These are phyloP conservation scores for Porites evermanni DNA, from an alignment of 92 coral and sea anemone genomes.

Conservation along the genomic window DNA sequence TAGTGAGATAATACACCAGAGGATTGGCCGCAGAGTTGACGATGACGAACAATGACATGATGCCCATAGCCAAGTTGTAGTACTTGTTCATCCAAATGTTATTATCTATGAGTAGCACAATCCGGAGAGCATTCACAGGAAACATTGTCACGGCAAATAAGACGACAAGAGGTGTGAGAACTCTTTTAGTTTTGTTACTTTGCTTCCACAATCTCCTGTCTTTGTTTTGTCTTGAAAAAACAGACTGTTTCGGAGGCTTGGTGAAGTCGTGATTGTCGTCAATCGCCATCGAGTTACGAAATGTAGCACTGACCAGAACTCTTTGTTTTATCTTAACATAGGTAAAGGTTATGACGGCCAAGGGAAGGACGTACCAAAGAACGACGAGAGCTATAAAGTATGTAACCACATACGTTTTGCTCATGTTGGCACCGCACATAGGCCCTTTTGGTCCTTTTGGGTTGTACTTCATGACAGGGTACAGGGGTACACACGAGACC, in stretches of 20 bases:
- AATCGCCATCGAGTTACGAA: conserved; percentile 70
- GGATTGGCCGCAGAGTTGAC: conserved; percentile 80
- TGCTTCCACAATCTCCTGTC: conserved; percentile 58
- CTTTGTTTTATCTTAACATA: conserved; percentile 69
- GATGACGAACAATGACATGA: conserved; percentile 63
- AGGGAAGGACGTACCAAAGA: conserved; percentile 75
- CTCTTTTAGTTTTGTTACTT: conserved; percentile 71
- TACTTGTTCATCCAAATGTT: conserved; percentile 27
- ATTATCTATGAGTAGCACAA: conserved; percentile 26
- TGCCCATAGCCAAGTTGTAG: conserved; percentile 49
- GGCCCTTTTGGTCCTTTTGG: not conserved
- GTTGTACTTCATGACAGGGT: conserved; percentile 52
- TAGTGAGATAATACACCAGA: conserved; percentile 71
- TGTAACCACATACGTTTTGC: conserved; percentile 12
- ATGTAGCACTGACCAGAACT: conserved; percentile 61
- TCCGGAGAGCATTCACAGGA: conserved; percentile 68
- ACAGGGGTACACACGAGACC: conserved; percentile 70
- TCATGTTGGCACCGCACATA: conserved; percentile 49
- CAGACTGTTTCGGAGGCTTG: not conserved
- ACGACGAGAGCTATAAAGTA: conserved; percentile 37
- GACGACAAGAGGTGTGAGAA: conserved; percentile 85
- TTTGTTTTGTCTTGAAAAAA: not conserved
- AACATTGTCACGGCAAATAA: conserved; percentile 76
- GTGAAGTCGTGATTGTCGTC: not conserved
- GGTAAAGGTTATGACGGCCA: conserved; percentile 67